Base-by-base conservation (phyloP, 2,113 vertebrate species). In the Ibidorhyncha struthersii region DNA sequence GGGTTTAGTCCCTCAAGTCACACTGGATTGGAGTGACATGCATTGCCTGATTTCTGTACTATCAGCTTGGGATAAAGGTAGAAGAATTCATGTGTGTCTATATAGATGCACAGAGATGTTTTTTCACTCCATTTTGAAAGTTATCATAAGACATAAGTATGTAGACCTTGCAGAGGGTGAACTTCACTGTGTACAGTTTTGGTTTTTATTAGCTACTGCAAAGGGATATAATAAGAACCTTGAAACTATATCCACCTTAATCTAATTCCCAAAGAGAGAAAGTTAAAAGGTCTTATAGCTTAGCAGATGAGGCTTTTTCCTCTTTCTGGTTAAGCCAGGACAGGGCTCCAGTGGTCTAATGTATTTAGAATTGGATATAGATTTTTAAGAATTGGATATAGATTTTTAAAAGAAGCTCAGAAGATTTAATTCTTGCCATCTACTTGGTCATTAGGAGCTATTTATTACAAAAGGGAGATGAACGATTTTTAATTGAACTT, bases 321-420 rank as follows among this genome's bases (percentile, higher is more conserved):
- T 82, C 76, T 34, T 62, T 82, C 71, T 76, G 61, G 71, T 78
- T 84, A 74, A 95, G 38, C n/a, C 58, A 89, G 70, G 65, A 50
- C 80, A 83, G 90, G 72, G 52, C 50, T 95, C 16, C 25, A 16
- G 36, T 29, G 41, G 32, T 78, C 86, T 96, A 93, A 96, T 82
- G 25, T 85, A 12, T 87, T 93, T 94, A 59, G 77, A 96, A 97
- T 76, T 86, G 85, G 86, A 92, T 95, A 96, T 92, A 86, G 93
- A 96, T 97, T 97, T 95, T 93, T 61, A 79, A 88, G 89, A 89
- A 83, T 72, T 86, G 49, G 53, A 83, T 90, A 96, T 91, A 59
- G 94, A 95, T 95, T 97, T 95, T 92, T 72, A 29, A 66, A 95
- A 96, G 50, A 65, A 93, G 66, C 82, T 50, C 49, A 70, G 70